Conservation (phyloP, 1,140 invertebrate genomes). For the Drosophila grimshawi region DNA sequence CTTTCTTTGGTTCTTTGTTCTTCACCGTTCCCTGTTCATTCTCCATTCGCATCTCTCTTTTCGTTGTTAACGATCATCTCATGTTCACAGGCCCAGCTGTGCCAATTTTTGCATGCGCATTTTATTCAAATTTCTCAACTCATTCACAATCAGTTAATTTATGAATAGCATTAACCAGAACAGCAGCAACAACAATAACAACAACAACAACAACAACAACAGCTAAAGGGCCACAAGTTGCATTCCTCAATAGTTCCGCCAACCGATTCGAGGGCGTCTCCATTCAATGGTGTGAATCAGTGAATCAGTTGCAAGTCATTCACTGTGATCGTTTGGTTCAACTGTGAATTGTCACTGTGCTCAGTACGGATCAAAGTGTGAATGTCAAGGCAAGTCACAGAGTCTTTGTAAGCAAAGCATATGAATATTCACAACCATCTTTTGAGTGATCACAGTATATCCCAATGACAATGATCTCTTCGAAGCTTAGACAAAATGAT, state of each 20-base stretch:
- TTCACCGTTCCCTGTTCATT: neutral
- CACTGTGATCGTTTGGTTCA: neutral
- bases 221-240: constrained; percentile 28
- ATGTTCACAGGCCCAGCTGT: constrained; percentile 16
- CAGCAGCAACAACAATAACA: constrained; percentile 40
- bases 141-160: constrained; percentile 64
- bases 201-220: constrained; percentile 42
- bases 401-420: neutral
- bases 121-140: constrained; percentile 79
- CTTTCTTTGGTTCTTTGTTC: constrained; percentile 32
- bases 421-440: too few species aligned
- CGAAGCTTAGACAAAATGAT: too few species aligned
- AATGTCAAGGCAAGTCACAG: neutral
- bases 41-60: constrained; percentile 9
- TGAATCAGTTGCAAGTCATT: neutral
- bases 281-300: constrained; percentile 23
- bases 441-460: neutral
- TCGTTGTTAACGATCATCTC: constrained; percentile 1
- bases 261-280: constrained; percentile 35
- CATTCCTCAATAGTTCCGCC: constrained; percentile 71
- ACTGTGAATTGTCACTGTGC: constrained; percentile 1
- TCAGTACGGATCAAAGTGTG: neutral
- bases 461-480: too few species aligned
- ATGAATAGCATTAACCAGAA: neutral
- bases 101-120: constrained; percentile 74